Evolutionary conservation across 1,140 invertebrate species (phyloP).

Genomic region (Drosophila lacertosa): DNA sequence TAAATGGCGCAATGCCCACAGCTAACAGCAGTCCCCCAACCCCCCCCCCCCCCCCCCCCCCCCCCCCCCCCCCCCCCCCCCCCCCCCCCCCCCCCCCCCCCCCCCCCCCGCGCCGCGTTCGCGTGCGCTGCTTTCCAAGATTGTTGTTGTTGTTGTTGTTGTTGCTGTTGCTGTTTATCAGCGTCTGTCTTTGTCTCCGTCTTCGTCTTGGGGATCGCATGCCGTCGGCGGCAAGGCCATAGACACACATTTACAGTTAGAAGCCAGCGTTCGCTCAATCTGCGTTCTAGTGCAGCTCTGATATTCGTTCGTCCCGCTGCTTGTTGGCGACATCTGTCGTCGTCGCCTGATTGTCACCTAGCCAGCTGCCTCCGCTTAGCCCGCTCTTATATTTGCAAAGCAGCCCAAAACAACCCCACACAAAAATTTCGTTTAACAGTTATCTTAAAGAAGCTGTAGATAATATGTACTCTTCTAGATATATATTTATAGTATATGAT

Average conservation of each 20-base stretch:
- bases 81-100: background rate
- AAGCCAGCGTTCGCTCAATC: slow-evolving; percentile 38
- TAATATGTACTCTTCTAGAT: too few species aligned
- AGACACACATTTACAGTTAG: slow-evolving; percentile 55
- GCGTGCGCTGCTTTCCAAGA: slow-evolving; percentile 52
- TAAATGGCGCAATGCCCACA: slow-evolving; percentile 36
- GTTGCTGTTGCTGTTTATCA: slow-evolving; percentile 57
- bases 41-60: slow-evolving; percentile 14
- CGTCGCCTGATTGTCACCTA: slow-evolving; percentile 45
- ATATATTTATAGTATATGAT: too few species aligned
- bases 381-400: slow-evolving; percentile 16
- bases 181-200: slow-evolving; percentile 45
- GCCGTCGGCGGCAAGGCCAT: slow-evolving; percentile 52
- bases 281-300: slow-evolving; percentile 15
- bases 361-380: background rate
- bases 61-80: background rate
- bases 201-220: slow-evolving; percentile 22
- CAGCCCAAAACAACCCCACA: slow-evolving; percentile 30
- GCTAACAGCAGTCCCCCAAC: slow-evolving; percentile 19
- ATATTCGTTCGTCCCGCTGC: slow-evolving; percentile 12
- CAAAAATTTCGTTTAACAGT: too few species aligned
- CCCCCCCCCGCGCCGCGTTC: background rate
- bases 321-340: slow-evolving; percentile 51
- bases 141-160: slow-evolving; percentile 32
- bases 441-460: too few species aligned